These are phyloP conservation scores for Aphidoletes aphidimyza DNA, from an alignment of 2,888 invertebrate species.

Conservation along the genomic window DNA sequence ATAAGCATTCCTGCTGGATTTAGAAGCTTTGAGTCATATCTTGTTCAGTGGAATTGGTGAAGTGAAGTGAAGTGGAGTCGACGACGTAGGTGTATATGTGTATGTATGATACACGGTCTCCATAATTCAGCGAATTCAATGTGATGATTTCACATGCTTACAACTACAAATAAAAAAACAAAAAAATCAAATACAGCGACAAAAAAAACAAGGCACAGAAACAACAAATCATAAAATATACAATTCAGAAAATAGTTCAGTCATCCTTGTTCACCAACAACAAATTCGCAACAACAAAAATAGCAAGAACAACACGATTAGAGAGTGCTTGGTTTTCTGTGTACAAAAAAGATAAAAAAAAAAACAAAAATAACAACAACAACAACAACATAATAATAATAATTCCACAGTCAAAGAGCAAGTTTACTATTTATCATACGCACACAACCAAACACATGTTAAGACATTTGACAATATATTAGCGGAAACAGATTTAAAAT, in stretches of 20 bases:
- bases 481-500: background rate
- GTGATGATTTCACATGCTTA: constrained; percentile 26
- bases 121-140: background rate
- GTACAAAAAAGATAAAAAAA: background rate
- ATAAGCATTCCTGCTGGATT: constrained; percentile 1
- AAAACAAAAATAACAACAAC: background rate
- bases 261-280: background rate
- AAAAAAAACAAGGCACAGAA: too few species aligned
- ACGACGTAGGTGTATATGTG: constrained; percentile 15
- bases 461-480: background rate
- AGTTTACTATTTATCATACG: background rate
- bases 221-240: background rate
- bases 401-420: background rate
- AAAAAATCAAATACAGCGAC: background rate
- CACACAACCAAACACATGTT: background rate
- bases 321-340: background rate
- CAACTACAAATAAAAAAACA: background rate
- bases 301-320: background rate
- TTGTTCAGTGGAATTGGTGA: background rate
- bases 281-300: background rate
- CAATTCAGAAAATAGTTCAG: background rate
- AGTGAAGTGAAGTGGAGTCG: background rate
- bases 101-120: constrained; percentile 6
- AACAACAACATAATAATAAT: background rate
- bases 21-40: background rate